Base-by-base conservation (phyloP, 2,113 vertebrate genomes). In the Zapus hudsonius region DNA sequence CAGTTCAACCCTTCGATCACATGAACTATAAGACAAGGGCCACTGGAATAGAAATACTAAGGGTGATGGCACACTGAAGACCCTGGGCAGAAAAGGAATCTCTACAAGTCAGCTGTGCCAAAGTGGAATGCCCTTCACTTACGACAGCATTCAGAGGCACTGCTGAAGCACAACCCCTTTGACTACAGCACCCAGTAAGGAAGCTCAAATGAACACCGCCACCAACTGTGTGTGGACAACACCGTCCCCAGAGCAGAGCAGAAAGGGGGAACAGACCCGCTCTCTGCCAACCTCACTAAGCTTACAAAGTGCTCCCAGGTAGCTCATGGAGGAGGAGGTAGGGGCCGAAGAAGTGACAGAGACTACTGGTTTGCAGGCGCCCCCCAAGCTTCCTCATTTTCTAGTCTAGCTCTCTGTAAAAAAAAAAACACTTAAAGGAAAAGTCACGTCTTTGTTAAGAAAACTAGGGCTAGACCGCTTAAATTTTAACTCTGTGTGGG, bases 311-410 rank as follows among this genome's bases (percentile, higher is more conserved):
- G 17, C 31, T 27, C 36, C 23, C 40, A 12, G 0, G 3, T 52
- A 69, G 61, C 42, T 40, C 72, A 19, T 5, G 1, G 82, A 38
- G 27, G 74, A 29, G 0, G 2, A 12, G 5, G 36, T 7, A 6
- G 27, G 6, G 12, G 4, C 2, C 1, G 0, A 17, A 2, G 44
- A 44, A n/a, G 38, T 7, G 5, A 0, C 47, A 10, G 13, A 3
- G 7, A 36, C 1, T 3, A 40, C 55, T 3, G 0, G 25, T n/a
- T 23, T 0, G 25, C 23, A 19, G 29, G 40, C 17, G 7, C 1
- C 33, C 29, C 15, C 10, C n/a, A 87, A 5, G 9, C 55, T 44
- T 42, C 36, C 40, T 0, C 73, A 4, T 0, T 0, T 3, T 64
- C 73, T 63, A 38, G 3, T 59, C 23, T n/a, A n/a, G n/a, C 3